A percentile compares a stretch with the other conserved stretches of the same genome.
Conservation (phyloP, 2,113 vertebrate species). For the Phalacrocorax brasilianus region DNA sequence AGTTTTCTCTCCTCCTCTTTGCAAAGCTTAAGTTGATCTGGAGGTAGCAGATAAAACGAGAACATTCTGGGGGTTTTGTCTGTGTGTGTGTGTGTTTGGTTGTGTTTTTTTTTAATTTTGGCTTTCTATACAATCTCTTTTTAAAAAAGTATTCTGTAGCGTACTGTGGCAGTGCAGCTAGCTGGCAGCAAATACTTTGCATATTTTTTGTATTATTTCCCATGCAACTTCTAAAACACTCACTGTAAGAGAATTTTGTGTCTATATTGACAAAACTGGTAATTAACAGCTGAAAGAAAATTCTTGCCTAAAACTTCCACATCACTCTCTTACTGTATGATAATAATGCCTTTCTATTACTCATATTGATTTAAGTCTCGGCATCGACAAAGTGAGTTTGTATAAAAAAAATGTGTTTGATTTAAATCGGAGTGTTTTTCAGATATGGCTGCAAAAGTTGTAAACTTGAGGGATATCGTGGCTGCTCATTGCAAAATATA, state of each 20-base stretch:
- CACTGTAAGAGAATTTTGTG: background rate
- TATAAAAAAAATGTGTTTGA: background rate
- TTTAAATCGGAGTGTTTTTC: background rate
- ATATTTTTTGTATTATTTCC: background rate
- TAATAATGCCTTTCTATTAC: background rate
- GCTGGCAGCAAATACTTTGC: background rate
- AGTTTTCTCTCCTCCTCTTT: background rate
- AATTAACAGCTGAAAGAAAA: constrained; percentile 2
- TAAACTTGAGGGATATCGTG: background rate
- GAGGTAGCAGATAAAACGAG: background rate
- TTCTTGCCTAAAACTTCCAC: background rate
- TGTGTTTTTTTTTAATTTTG: background rate
- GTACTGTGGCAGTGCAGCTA: background rate
- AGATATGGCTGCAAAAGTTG: background rate
- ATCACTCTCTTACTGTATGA: background rate
- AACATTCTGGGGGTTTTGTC: background rate
- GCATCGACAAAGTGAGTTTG: background rate
- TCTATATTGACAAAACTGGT: background rate
- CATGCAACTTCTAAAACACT: background rate
- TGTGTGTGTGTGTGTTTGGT: no score
- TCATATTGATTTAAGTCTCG: background rate
- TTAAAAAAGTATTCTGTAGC: background rate
- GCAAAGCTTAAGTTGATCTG: background rate
- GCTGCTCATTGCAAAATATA: background rate
- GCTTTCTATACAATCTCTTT: background rate